Evolutionary conservation across 2,113 vertebrate genomes (phyloP).

Genomic region (Aspiorhynchus laticeps): DNA sequence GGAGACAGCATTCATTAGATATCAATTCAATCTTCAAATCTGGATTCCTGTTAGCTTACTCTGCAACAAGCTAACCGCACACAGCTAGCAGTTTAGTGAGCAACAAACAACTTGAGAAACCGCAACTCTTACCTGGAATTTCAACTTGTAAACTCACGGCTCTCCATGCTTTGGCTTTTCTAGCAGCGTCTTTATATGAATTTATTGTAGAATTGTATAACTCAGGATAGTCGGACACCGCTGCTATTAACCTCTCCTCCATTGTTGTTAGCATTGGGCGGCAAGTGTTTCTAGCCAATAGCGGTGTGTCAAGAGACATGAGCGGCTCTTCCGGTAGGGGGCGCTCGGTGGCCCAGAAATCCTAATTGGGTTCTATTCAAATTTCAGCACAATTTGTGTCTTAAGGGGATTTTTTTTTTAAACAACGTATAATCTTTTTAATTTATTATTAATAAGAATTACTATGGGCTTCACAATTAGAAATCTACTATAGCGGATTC

Average conservation of each 20-base stretch:
- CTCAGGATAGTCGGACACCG: slow-evolving; percentile 55
- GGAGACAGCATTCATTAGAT: neutral
- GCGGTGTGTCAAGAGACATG: neutral
- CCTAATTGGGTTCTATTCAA: neutral
- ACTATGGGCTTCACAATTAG: neutral
- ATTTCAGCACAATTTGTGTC: neutral
- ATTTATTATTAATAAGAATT: neutral
- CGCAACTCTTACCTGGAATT: slow-evolving; percentile 49
- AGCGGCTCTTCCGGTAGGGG: neutral
- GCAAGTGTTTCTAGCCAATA: neutral
- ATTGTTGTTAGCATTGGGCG: slow-evolving; percentile 51
- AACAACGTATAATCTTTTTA: neutral
- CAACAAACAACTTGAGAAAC: neutral
- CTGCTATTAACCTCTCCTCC: slow-evolving; percentile 55
- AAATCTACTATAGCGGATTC: neutral
- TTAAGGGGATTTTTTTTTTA: accelerated
- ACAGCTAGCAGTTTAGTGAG: neutral
- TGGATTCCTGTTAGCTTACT: slow-evolving; percentile 21
- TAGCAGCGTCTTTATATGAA: slow-evolving; percentile 53
- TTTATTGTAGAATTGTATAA: slow-evolving; percentile 54
- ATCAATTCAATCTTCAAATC: neutral
- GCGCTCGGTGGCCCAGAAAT: neutral
- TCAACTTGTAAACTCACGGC: slow-evolving; percentile 54
- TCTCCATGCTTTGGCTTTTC: slow-evolving; percentile 55
- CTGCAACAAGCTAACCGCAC: slow-evolving; percentile 19